These are phyloP conservation scores for Nemapogon koenigi DNA, from an alignment of 2,888 invertebrate genomes.

Conservation along the genomic window DNA sequence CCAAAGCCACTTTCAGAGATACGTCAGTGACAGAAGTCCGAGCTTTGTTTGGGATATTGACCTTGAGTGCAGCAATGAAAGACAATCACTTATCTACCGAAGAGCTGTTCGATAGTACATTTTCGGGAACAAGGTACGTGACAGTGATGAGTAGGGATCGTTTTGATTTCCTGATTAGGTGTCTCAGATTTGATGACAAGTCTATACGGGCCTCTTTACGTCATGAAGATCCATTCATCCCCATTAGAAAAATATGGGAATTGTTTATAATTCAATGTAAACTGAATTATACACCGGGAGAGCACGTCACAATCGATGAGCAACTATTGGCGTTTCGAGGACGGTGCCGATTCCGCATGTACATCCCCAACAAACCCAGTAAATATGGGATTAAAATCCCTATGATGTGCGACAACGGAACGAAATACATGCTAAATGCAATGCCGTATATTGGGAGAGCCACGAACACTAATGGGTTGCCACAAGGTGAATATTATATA, in stretches of 20 bases:
- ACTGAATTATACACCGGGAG: slow-evolving; percentile 15
- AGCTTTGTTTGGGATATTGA: slow-evolving; percentile 11
- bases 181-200: slow-evolving; percentile 14
- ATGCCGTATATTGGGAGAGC: slow-evolving; percentile 23
- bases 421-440: slow-evolving; percentile 24
- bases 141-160: slow-evolving; percentile 16
- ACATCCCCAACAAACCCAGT: slow-evolving; percentile 25
- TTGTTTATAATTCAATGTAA: slow-evolving; percentile 14
- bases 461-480: slow-evolving; percentile 21
- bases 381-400: slow-evolving; percentile 26
- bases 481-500: slow-evolving; percentile 21
- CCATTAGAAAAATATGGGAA: slow-evolving; percentile 18
- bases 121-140: slow-evolving; percentile 18
- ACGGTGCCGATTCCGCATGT: slow-evolving; percentile 22
- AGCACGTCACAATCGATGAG: slow-evolving; percentile 22
- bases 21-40: slow-evolving; percentile 1
- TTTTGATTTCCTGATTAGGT: slow-evolving; percentile 13
- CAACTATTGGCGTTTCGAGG: slow-evolving; percentile 22
- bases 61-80: slow-evolving; percentile 15
- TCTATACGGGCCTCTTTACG: slow-evolving; percentile 9
- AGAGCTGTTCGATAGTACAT: slow-evolving; percentile 18
- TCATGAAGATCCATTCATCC: slow-evolving; percentile 18
- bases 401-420: slow-evolving; percentile 23
- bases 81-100: slow-evolving; percentile 19
- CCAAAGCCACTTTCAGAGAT: slow-evolving; percentile 5